A percentile compares a stretch with the other conserved stretches of the same genome.
Evolutionary conservation across 2,888 invertebrate genomes (phyloP).

Genomic region (Drosophila infuscata): DNA sequence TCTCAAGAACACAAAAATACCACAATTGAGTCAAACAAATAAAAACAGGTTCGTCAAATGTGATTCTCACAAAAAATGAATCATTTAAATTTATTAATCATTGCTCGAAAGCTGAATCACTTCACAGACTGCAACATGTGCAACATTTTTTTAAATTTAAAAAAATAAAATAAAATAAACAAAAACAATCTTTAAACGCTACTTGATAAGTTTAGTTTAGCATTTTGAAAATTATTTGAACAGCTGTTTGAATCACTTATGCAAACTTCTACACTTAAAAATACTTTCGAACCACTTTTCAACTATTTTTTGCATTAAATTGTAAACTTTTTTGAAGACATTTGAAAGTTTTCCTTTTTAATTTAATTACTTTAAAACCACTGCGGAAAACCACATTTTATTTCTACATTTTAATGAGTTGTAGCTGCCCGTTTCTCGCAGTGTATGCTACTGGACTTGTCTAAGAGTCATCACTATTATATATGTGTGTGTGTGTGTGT

Average conservation of each 20-base stretch:
- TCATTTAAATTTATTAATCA: background rate
- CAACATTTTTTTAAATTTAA: background rate
- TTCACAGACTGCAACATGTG: background rate
- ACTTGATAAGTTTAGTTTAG: background rate
- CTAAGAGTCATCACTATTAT: conserved; percentile 7
- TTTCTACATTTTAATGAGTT: background rate
- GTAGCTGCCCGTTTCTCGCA: background rate
- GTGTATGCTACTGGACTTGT: conserved; percentile 25
- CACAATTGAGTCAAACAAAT: too few species aligned
- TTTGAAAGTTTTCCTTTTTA: background rate
- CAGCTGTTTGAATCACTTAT: background rate
- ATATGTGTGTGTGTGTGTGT: background rate
- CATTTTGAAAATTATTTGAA: background rate
- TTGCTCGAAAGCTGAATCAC: background rate
- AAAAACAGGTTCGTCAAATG: background rate
- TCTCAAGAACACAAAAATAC: too few species aligned
- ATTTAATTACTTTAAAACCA: background rate
- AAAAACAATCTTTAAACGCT: background rate
- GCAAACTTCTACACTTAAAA: background rate
- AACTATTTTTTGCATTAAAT: background rate
- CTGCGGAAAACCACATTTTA: background rate
- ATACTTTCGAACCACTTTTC: background rate
- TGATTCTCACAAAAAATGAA: background rate
- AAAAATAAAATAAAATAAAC: background rate
- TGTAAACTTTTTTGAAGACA: background rate